Percentiles rank a stretch among this genome's conserved stretches.
phyloP scores from a whole-genome alignment of 2,113 vertebrate species.

The Thomomys bottae region DNA sequence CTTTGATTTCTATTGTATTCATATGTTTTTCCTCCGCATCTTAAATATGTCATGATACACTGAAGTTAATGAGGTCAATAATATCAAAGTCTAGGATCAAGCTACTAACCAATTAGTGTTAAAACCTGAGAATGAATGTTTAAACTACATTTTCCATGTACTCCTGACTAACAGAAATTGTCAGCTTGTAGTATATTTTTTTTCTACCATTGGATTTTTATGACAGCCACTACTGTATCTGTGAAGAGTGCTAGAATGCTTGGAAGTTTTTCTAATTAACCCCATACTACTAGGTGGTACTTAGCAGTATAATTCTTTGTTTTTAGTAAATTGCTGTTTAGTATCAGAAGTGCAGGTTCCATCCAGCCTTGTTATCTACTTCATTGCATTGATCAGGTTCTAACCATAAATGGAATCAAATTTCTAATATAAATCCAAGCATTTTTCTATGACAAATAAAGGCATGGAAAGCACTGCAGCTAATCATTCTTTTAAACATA shows the following conservation, averaged over 20 bases:
- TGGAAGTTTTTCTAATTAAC: conserved; percentile 79
- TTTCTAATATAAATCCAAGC: conserved; percentile 32
- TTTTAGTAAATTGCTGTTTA: conserved; percentile 76
- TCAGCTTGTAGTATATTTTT: conserved; percentile 30
- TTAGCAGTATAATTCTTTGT: conserved; percentile 71
- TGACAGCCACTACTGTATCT: conserved; percentile 75
- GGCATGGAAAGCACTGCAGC: conserved; percentile 20
- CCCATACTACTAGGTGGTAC: conserved; percentile 67
- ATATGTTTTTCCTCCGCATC: conserved; percentile 51
- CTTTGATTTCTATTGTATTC: conserved; percentile 41
- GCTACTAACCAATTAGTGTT: conserved; percentile 69
- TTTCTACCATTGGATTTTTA: conserved; percentile 66
- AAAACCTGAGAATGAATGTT: conserved; percentile 52
- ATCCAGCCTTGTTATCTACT: conserved; percentile 33
- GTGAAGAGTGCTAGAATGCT: conserved; percentile 51
- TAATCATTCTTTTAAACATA: conserved; percentile 36
- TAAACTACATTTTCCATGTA: conserved; percentile 51
- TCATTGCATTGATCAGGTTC: conserved; percentile 59
- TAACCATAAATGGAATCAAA: conserved; percentile 18
- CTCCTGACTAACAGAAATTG: conserved; percentile 55
- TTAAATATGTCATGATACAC: conserved; percentile 51
- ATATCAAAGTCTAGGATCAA: conserved; percentile 61
- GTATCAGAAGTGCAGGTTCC: conserved; percentile 56
- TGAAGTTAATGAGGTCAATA: conserved; percentile 68
- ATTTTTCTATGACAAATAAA: conserved; percentile 39